These are phyloP conservation scores for Oplegnathus fasciatus DNA, from an alignment of 2,113 vertebrate species.

Conservation along the genomic window DNA sequence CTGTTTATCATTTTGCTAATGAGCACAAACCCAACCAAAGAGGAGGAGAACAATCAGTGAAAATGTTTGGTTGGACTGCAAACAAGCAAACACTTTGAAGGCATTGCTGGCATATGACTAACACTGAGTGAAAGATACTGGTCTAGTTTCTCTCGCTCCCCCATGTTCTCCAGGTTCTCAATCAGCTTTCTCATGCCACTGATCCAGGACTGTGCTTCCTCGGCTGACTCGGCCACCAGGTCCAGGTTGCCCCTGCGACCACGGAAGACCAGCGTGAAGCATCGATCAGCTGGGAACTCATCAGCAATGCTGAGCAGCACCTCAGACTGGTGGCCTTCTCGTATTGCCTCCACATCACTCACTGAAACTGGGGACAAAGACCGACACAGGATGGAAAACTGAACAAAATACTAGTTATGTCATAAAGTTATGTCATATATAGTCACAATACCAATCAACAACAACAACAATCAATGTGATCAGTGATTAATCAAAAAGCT, in stretches of 20 bases:
- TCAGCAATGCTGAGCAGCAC: constrained; percentile 91
- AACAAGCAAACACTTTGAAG: not conserved
- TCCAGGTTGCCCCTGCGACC: constrained; percentile 94
- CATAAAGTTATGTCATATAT: too few species aligned
- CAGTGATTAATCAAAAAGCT: too few species aligned
- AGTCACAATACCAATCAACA: too few species aligned
- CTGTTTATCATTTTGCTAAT: not conserved
- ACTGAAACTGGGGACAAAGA: constrained; percentile 88
- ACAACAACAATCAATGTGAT: not conserved
- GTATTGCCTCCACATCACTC: constrained; percentile 92
- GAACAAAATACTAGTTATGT: not conserved
- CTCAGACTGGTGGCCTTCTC: constrained; percentile 94
- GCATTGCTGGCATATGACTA: not conserved
- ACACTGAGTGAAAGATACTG: constrained; percentile 89
- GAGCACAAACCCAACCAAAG: not conserved
- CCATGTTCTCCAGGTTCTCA: constrained; percentile 92
- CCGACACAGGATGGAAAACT: not conserved
- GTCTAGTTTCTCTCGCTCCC: constrained; percentile 91
- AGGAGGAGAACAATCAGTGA: not conserved
- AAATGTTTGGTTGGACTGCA: not conserved
- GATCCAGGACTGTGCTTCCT: constrained; percentile 93
- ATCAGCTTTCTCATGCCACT: constrained; percentile 90
- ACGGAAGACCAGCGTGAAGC: constrained; percentile 95
- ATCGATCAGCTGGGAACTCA: constrained; percentile 90
- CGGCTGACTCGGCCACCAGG: constrained; percentile 88